These are phyloP conservation scores for Hydroisotoma schaefferi DNA, from an alignment of 2,888 invertebrate species.

Conservation along the genomic window DNA sequence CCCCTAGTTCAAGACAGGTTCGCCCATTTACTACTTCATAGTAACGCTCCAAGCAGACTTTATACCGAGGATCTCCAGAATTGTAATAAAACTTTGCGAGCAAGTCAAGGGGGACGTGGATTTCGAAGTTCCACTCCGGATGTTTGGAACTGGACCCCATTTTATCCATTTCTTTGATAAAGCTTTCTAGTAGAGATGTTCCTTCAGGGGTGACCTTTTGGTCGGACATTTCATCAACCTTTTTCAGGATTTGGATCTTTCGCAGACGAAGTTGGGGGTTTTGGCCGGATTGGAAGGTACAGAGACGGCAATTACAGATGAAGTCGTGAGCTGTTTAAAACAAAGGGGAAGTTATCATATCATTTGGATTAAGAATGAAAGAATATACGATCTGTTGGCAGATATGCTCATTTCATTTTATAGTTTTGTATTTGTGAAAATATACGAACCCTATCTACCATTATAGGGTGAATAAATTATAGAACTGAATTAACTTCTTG, in stretches of 20 bases:
- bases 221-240: not conserved
- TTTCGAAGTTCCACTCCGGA: slow-evolving; percentile 4
- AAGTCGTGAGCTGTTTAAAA: slow-evolving; percentile 18
- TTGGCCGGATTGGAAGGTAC: not conserved
- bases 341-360: too few species aligned
- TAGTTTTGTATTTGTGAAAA: too few species aligned
- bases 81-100: slow-evolving; percentile 3
- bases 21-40: slow-evolving; percentile 4
- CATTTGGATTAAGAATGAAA: too few species aligned
- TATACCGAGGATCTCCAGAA: not conserved
- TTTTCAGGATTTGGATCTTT: not conserved
- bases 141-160: not conserved
- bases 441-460: too few species aligned
- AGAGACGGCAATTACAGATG: slow-evolving; percentile 5
- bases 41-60: not conserved
- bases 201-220: not conserved
- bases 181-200: not conserved
- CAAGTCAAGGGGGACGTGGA: slow-evolving; percentile 1
- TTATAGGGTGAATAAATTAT: too few species aligned
- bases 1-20: slow-evolving; percentile 4
- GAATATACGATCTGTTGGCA: too few species aligned
- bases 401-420: too few species aligned
- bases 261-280: not conserved
- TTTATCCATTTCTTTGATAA: slow-evolving; percentile 2
- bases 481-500: too few species aligned